Base-by-base conservation (phyloP, 2,888 invertebrate genomes). In the Eremobia ochroleuca region DNA sequence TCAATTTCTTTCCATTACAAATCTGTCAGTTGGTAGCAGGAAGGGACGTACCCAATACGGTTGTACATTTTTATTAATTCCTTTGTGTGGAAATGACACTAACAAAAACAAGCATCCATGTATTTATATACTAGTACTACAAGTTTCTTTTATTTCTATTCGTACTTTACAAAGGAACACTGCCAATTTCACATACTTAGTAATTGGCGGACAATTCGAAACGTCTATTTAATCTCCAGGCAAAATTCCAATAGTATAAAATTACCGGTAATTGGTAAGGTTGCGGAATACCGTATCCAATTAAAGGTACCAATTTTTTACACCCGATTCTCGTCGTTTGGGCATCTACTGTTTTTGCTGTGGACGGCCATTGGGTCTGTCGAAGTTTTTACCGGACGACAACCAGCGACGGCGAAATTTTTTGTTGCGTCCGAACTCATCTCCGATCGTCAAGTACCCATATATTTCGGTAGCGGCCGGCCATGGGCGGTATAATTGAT, bases 401-500 rank as follows among this genome's bases (percentile, higher is more conserved):
- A 89, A 91, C 92, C 92, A 90, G 85, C 92, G 90, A 87, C 92
- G 89, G 90, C 90, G 79, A 88, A 90, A 91, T 94, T 96, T 96
- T 96, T 96, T 96, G 96, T 92, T 89, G 85, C 87, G 88, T 91
- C 91, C 92, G 90, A 94, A 93, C 94, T 95, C 95, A 95, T 95
- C 94, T 93, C 92, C 88, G 91, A 91, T 90, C 91, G 93, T 93
- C 94, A 93, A 95, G 94, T 93, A 92, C 90, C 94, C 94, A 94
- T 95, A 96, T 93, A 95, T 96, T 95, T 95, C 92, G 91, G 93
- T 92, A 92, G 92, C 89, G 86, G 85, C 90, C 91, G 90, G 92
- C 91, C 92, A 93, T 93, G 90, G 88, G 88, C 92, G 89, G 87
- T 89, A 94, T 96, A 96, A 96, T 96, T 96, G 96, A 96, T 95